Conservation (phyloP, 2,797 vertebrate genomes). For the Lagocephalus sceleratus region DNA sequence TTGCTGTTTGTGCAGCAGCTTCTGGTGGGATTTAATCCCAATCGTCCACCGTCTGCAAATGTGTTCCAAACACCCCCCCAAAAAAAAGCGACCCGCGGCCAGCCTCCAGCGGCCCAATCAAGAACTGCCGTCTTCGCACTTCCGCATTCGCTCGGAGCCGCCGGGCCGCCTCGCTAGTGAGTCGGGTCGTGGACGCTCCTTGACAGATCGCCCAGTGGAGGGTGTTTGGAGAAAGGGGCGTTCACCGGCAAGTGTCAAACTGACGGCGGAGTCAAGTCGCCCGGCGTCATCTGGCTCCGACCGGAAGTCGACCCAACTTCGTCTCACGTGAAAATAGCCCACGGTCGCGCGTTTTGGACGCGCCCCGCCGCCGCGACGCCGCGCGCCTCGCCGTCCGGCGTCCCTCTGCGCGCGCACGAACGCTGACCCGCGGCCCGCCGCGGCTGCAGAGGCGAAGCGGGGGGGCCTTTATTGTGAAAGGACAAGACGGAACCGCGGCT, state of each 20-base stretch:
- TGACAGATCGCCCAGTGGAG: conserved; percentile 67
- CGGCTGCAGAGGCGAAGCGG: background rate
- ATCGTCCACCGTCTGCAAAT: too few relatives aligned
- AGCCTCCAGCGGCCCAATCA: too few relatives aligned
- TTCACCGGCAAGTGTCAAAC: conserved; percentile 72
- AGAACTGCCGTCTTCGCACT: too few relatives aligned
- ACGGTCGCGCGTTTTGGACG: background rate
- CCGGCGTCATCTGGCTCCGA: background rate
- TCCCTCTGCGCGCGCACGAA: rapidly evolving
- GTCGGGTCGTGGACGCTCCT: conserved; percentile 44
- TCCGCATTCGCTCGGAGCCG: too few relatives aligned
- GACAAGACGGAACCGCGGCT: rapidly evolving
- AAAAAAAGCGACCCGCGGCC: too few relatives aligned
- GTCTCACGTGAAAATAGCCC: background rate
- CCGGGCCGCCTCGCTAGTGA: conserved; percentile 3
- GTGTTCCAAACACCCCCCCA: too few relatives aligned
- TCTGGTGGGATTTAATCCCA: too few relatives aligned
- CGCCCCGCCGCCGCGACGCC: too few relatives aligned
- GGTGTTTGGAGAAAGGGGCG: conserved; percentile 64
- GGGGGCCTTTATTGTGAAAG: conserved; percentile 28
- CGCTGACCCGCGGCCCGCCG: rapidly evolving
- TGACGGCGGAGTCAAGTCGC: conserved; percentile 20
- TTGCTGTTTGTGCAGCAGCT: background rate
- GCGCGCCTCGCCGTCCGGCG: too few relatives aligned
- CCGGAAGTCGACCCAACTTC: background rate